Evolutionary conservation across 1,140 invertebrate genomes (phyloP), one percentile per base, ranked within the genome.

Genomic region (Tetramorium parvispinum): DNA sequence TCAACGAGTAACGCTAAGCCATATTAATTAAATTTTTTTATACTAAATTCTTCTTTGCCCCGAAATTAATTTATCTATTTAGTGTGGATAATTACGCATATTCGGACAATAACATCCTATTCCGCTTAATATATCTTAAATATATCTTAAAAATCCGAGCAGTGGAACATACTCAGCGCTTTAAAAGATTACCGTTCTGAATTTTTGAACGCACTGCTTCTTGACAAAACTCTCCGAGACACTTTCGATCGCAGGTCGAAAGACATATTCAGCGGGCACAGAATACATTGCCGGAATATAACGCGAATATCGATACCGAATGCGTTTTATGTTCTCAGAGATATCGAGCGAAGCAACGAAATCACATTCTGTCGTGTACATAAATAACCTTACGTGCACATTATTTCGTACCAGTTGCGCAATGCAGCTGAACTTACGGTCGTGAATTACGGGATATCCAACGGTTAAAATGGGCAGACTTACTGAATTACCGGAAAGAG

Each of bases 311-410:
- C 83, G 83, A 89, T 89, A 77, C 83, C 68, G 55, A 75, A 81
- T 88, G 70, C 76, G 61, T 86, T 89, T 88, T 88, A 88, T 77
- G 85, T 76, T 71, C 76, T 78, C 79, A 24, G 73, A 65, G 49
- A 65, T 27, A 88, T 66, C 59, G 37, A 24, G 40, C 40, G 70
- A 66, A 24, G 49, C 70, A 55, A 32, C 40, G 59, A 66, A 81
- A 65, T 71, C 68, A 57, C 59, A 40, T 66, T 61, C 61, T 66
- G 24, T 66, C 81, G 71, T 70, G 57, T 82, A 81, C 87, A 81
- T 89, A 88, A 89, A 89, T 89, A 89, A 88, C 32, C 55, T 77
- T 59, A 68, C 40, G 71, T 70, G 81, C 61, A 73, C 63, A 86
- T 89, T 89, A 88, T 89, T 76, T 88, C 59, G 53, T 57, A 65